Evolutionary conservation across 2,888 invertebrate genomes (phyloP).

Genomic region (Galeruca laticollis): DNA sequence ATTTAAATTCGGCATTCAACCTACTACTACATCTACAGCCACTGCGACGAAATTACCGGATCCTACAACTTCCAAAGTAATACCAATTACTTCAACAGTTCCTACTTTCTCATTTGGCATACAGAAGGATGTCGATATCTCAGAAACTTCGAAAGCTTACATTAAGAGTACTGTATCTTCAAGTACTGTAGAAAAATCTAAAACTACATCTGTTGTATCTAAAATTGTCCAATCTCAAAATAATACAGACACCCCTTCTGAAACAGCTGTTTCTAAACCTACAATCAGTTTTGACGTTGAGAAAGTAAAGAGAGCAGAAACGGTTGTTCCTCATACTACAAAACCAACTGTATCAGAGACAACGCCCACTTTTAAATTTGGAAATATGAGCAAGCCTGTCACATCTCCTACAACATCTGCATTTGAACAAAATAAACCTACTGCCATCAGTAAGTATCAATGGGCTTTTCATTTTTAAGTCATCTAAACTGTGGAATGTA

Average conservation of each 20-base stretch:
- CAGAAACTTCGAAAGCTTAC: neutral
- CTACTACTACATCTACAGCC: conserved; percentile 23
- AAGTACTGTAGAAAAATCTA: neutral
- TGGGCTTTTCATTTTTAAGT: neutral
- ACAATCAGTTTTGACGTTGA: conserved; percentile 43
- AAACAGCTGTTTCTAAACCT: conserved; percentile 29
- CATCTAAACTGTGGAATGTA: neutral
- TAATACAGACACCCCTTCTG: neutral
- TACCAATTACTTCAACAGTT: conserved; percentile 1
- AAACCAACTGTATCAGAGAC: neutral
- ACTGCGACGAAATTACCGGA: conserved; percentile 10
- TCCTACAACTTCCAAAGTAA: neutral
- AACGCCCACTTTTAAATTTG: conserved; percentile 45
- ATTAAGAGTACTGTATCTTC: neutral
- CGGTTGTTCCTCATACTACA: conserved; percentile 1
- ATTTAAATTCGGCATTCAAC: conserved; percentile 64
- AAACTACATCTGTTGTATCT: neutral
- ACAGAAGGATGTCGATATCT: neutral
- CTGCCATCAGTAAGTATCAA: neutral
- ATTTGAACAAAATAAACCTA: conserved; percentile 19
- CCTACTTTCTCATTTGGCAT: neutral
- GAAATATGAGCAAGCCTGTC: conserved; percentile 33
- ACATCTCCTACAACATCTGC: neutral
- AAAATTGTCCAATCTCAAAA: neutral
- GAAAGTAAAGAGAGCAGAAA: conserved; percentile 50